Percentiles rank a stretch among this genome's conserved stretches.
These are phyloP conservation scores for Patella pellucida DNA, from an alignment of 2,888 invertebrate genomes.

Conservation along the genomic window DNA sequence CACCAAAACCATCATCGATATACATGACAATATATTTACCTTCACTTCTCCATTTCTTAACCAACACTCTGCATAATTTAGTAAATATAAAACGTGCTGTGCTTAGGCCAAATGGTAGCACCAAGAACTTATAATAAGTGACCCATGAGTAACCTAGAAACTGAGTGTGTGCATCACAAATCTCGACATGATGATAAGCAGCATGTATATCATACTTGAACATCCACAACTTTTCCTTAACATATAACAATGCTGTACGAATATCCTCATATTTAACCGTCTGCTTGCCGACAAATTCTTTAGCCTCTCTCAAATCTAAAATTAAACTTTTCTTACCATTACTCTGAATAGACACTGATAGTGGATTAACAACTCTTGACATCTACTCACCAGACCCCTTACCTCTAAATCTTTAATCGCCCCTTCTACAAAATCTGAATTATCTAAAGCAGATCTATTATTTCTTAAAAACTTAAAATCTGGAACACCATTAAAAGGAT, in stretches of 20 bases:
- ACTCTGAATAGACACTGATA: conserved; percentile 28
- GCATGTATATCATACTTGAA: conserved; percentile 25
- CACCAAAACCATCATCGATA: conserved; percentile 35
- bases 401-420: conserved; percentile 28
- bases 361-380: conserved; percentile 26
- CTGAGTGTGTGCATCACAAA: conserved; percentile 21
- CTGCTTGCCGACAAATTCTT: conserved; percentile 30
- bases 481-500: conserved; percentile 30
- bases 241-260: conserved; percentile 17
- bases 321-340: conserved; percentile 30
- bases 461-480: conserved; percentile 13
- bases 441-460: conserved; percentile 28
- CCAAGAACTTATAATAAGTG: conserved; percentile 27
- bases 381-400: conserved; percentile 20
- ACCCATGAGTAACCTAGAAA: conserved; percentile 24
- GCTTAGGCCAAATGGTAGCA: conserved; percentile 31
- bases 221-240: conserved; percentile 11
- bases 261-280: conserved; percentile 29
- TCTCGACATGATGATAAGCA: conserved; percentile 27
- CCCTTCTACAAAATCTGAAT: conserved; percentile 29
- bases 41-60: conserved; percentile 32
- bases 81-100: conserved; percentile 29
- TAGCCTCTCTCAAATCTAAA: conserved; percentile 34
- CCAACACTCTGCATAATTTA: conserved; percentile 27
- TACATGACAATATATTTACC: conserved; percentile 32